Evolutionary conservation across 2,888 invertebrate species (phyloP).

Genomic region (Taenaris catops): DNA sequence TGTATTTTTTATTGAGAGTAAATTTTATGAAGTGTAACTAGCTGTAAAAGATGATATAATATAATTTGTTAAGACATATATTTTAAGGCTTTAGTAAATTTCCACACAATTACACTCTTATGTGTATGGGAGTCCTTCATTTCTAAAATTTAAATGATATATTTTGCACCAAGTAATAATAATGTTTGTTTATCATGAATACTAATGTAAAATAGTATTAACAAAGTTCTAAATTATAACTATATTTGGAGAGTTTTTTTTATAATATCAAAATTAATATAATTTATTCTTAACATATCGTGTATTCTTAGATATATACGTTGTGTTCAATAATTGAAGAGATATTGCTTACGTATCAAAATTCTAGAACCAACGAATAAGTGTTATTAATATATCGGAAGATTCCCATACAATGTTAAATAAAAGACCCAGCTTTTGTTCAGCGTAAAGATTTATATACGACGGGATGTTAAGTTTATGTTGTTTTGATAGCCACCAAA

Average conservation of each 20-base stretch:
- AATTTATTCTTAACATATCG: slow-evolving; percentile 22
- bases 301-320: slow-evolving; percentile 8
- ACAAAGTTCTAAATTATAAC: slow-evolving; percentile 14
- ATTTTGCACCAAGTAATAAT: too few species aligned
- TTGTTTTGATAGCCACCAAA: slow-evolving; percentile 15
- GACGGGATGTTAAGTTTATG: slow-evolving; percentile 22
- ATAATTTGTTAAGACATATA: slow-evolving; percentile 74
- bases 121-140: slow-evolving; percentile 21
- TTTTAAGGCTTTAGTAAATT: slow-evolving; percentile 52
- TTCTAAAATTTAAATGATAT: too few species aligned
- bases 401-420: slow-evolving; percentile 27
- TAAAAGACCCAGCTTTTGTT: slow-evolving; percentile 26
- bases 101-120: slow-evolving; percentile 30
- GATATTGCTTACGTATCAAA: slow-evolving; percentile 1
- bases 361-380: too few species aligned
- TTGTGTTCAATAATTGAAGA: slow-evolving; percentile 11
- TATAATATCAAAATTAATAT: slow-evolving; percentile 22
- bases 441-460: slow-evolving; percentile 23
- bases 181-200: too few species aligned
- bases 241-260: slow-evolving; percentile 21
- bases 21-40: slow-evolving; percentile 73
- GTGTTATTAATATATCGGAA: slow-evolving; percentile 9
- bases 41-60: slow-evolving; percentile 71
- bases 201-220: slow-evolving; percentile 10
- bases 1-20: slow-evolving; percentile 70